Evolutionary conservation across 2,888 invertebrate genomes (phyloP).

Genomic region (Lochmaea crataegi): DNA sequence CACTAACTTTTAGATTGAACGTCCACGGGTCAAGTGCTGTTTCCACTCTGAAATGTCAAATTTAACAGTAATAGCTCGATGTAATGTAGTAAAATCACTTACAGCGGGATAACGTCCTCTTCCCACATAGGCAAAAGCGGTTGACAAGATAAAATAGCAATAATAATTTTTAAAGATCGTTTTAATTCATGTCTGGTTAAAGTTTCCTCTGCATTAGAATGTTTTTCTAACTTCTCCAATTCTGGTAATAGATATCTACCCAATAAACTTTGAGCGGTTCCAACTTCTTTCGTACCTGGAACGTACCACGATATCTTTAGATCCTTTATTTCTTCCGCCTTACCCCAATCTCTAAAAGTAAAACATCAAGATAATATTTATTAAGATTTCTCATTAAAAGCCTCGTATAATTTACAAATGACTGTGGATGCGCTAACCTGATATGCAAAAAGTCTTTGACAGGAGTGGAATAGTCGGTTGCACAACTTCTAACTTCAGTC

Average conservation of each 20-base stretch:
- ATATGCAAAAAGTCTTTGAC: slow-evolving; percentile 78
- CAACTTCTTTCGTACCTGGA: slow-evolving; percentile 77
- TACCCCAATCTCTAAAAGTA: slow-evolving; percentile 80
- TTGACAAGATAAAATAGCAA: slow-evolving; percentile 74
- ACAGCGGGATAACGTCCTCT: slow-evolving; percentile 71
- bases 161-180: slow-evolving; percentile 75
- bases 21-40: slow-evolving; percentile 69
- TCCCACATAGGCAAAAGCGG: slow-evolving; percentile 78
- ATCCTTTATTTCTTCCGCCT: slow-evolving; percentile 73
- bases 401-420: neutral
- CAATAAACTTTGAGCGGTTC: slow-evolving; percentile 74
- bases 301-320: slow-evolving; percentile 82
- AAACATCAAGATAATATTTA: neutral
- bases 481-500: slow-evolving; percentile 72
- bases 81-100: slow-evolving; percentile 58
- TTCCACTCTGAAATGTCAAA: slow-evolving; percentile 67
- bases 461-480: slow-evolving; percentile 72
- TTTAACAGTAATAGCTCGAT: neutral
- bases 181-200: slow-evolving; percentile 76
- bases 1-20: slow-evolving; percentile 67
- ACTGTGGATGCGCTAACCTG: slow-evolving; percentile 62
- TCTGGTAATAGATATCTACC: slow-evolving; percentile 76
- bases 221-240: slow-evolving; percentile 70
- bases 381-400: neutral
- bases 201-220: slow-evolving; percentile 66